phyloP scores from a whole-genome alignment of 2,888 invertebrate genomes.

The Druceiella hillmani region DNA sequence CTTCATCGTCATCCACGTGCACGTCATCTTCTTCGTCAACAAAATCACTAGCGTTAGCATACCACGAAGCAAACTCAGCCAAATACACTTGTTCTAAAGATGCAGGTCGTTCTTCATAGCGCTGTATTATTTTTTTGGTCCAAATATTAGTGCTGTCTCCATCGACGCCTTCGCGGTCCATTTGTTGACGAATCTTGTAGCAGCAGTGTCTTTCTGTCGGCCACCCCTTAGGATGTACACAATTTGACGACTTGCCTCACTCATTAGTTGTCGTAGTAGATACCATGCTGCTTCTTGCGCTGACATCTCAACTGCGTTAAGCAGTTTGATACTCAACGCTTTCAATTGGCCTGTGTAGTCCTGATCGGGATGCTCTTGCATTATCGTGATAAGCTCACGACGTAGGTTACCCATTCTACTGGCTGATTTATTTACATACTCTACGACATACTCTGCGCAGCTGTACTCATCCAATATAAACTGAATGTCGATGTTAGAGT shows the following conservation, averaged over 20 bases:
- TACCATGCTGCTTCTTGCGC: conserved; percentile 39
- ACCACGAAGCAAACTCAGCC: conserved; percentile 28
- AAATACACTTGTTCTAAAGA: conserved; percentile 24
- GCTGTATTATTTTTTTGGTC: conserved; percentile 27
- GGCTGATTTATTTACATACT: conserved; percentile 15
- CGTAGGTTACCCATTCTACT: conserved; percentile 29
- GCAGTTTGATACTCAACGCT: conserved; percentile 28
- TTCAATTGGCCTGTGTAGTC: conserved; percentile 27
- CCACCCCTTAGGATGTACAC: conserved; percentile 33
- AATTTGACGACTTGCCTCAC: conserved; percentile 26
- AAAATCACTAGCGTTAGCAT: conserved; percentile 28
- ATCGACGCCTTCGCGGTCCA: conserved; percentile 26
- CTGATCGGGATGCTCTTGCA: conserved; percentile 31
- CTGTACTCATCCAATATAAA: conserved; percentile 29
- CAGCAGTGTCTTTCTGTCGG: conserved; percentile 31
- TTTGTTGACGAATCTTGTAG: conserved; percentile 26
- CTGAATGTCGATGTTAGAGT: conserved; percentile 28
- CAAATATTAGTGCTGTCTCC: conserved; percentile 27
- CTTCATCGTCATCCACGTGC: conserved; percentile 27
- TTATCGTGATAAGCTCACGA: conserved; percentile 25
- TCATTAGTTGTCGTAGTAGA: conserved; percentile 36
- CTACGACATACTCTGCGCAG: conserved; percentile 28
- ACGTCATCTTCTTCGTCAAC: conserved; percentile 28
- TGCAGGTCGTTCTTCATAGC: conserved; percentile 27
- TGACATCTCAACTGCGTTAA: conserved; percentile 31